Percentiles rank a stretch among this genome's conserved stretches.
These are phyloP conservation scores for Strigops habroptila DNA, from an alignment of 2,113 vertebrate species.

Conservation along the genomic window DNA sequence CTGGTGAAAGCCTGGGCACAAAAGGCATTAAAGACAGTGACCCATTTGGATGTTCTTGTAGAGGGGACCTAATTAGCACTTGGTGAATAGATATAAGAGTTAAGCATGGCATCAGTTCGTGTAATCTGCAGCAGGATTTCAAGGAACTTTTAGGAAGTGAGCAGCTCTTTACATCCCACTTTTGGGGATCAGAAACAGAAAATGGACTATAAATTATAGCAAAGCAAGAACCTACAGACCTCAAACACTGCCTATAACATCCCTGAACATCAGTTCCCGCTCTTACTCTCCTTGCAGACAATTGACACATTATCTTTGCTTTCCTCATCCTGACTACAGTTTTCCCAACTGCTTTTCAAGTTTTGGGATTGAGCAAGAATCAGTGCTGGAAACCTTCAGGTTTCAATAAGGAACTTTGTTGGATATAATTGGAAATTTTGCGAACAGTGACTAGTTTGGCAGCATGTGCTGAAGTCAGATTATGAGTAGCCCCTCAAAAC, in stretches of 20 bases:
- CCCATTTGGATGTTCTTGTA: not conserved
- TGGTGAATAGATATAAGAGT: not conserved
- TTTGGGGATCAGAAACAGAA: not conserved
- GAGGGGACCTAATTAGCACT: not conserved
- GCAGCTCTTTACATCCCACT: not conserved
- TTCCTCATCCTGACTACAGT: not conserved
- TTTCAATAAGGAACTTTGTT: not conserved
- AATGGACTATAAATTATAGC: not conserved
- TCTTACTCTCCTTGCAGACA: not conserved
- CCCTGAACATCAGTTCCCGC: not conserved
- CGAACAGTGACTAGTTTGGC: not conserved
- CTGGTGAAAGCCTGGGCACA: not conserved
- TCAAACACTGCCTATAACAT: not conserved
- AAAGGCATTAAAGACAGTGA: not conserved
- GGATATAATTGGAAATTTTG: not conserved
- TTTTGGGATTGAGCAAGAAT: not conserved
- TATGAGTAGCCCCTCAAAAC: not conserved
- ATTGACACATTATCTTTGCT: not conserved
- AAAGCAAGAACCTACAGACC: not conserved
- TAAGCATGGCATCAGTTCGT: not conserved
- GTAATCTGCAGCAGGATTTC: not conserved
- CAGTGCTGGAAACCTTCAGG: not conserved
- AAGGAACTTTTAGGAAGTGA: not conserved
- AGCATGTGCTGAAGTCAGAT: not conserved
- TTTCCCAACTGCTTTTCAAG: not conserved